Conservation (phyloP, 2,113 vertebrate genomes). For the Copsychus sechellarum region DNA sequence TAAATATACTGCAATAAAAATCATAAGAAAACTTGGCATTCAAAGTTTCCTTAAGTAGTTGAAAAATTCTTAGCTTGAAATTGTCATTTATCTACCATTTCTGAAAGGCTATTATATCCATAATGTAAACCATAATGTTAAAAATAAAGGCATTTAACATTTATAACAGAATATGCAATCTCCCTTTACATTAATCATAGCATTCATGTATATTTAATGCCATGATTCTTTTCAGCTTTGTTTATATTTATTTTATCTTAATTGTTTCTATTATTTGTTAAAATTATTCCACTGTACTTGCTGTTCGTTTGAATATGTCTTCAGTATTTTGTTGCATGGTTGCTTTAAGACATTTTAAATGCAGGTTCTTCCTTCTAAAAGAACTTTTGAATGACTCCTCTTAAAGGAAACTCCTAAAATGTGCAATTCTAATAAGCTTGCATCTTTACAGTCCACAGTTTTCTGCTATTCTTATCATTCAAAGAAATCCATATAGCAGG, state of each 20-base stretch:
- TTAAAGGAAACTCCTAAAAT: background rate
- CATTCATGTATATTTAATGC: background rate
- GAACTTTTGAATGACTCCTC: background rate
- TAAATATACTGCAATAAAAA: conserved; percentile 55
- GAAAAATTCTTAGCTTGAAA: conserved; percentile 50
- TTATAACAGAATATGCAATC: conserved; percentile 40
- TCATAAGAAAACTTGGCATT: conserved; percentile 57
- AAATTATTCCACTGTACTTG: background rate
- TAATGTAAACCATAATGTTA: conserved; percentile 50
- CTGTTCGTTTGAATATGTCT: background rate
- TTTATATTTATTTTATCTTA: conserved; percentile 11
- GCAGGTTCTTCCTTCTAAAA: background rate
- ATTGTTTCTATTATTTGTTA: background rate
- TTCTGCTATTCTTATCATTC: background rate
- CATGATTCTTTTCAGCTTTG: background rate
- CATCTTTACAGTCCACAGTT: background rate
- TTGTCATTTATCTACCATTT: conserved; percentile 54
- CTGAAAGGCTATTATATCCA: conserved; percentile 48
- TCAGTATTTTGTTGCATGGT: background rate
- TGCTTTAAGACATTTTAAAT: background rate
- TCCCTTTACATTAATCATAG: conserved; percentile 34
- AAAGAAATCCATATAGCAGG: background rate
- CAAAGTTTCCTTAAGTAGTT: conserved; percentile 57
- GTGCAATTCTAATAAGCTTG: background rate
- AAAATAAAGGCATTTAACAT: conserved; percentile 52